Conservation (phyloP, 2,113 vertebrate species). For the Cottus gobio region DNA sequence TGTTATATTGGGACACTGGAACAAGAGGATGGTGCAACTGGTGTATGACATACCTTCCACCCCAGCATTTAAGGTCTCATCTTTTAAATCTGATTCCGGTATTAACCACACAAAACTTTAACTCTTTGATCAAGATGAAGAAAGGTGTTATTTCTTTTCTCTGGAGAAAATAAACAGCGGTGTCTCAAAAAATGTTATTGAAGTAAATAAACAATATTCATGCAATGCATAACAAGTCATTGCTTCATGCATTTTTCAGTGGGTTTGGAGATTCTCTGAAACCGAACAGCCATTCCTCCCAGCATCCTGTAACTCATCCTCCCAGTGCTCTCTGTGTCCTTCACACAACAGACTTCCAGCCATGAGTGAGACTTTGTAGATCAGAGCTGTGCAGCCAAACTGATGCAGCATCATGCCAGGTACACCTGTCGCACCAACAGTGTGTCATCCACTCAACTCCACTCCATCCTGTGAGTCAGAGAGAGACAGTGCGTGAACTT, state of each 20-base stretch:
- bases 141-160: background rate
- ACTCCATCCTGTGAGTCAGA: constrained; percentile 48
- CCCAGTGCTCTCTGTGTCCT: constrained; percentile 13
- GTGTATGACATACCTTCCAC: constrained; percentile 13
- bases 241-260: constrained; percentile 43
- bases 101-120: constrained; percentile 8
- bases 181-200: background rate
- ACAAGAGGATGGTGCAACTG: constrained; percentile 1
- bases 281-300: constrained; percentile 8
- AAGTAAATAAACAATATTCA: constrained; percentile 27
- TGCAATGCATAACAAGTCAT: background rate
- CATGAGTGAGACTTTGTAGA: background rate
- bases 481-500: constrained; percentile 20
- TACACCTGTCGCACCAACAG: constrained; percentile 37
- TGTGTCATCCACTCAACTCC: constrained; percentile 39
- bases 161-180: background rate
- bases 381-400: constrained; percentile 21
- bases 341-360: constrained; percentile 20
- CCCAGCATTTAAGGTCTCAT: background rate
- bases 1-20: constrained; percentile 7
- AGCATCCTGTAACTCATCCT: constrained; percentile 23
- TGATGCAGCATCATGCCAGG: constrained; percentile 35
- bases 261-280: constrained; percentile 30
- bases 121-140: constrained; percentile 2
- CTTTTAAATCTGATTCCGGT: constrained; percentile 24